phyloP scores from a whole-genome alignment of 2,113 vertebrate species.

The Pelecanoides urinatrix region DNA sequence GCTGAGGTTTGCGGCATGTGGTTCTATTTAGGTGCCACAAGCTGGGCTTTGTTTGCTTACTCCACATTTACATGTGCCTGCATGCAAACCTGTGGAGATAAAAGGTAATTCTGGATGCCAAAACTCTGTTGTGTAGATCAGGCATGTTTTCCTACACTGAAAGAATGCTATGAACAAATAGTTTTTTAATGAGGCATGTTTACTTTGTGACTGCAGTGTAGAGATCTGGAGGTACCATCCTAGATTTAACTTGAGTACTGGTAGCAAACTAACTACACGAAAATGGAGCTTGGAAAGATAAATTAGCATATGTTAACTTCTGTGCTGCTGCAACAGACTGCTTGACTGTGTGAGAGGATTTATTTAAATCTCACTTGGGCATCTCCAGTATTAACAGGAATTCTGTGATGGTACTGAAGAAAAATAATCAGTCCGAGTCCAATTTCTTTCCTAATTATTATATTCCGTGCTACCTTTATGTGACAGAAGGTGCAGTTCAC shows the following conservation, averaged over 20 bases:
- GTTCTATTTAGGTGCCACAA: slow-evolving; percentile 52
- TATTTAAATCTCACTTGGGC: background rate
- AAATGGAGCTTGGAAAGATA: background rate
- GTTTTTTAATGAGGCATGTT: background rate
- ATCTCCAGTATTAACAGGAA: background rate
- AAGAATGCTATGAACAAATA: background rate
- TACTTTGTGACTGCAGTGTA: background rate
- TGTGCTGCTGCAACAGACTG: background rate
- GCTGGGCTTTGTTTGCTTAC: slow-evolving; percentile 50
- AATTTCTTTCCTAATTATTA: background rate
- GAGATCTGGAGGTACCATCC: background rate
- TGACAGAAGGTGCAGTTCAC: background rate
- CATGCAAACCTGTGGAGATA: slow-evolving; percentile 49
- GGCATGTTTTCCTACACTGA: background rate
- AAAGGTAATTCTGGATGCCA: slow-evolving; percentile 6
- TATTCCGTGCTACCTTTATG: background rate
- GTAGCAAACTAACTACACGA: background rate
- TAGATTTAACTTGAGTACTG: background rate
- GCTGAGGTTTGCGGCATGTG: background rate
- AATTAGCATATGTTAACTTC: background rate
- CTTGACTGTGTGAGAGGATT: background rate
- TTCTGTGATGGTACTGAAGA: background rate
- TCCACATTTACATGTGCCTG: slow-evolving; percentile 33
- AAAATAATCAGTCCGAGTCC: background rate
- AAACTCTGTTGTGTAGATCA: background rate